Percentiles rank a stretch among this genome's conserved stretches.
Conservation (phyloP, 1,140 invertebrate genomes). For the Hyles euphorbiae region DNA sequence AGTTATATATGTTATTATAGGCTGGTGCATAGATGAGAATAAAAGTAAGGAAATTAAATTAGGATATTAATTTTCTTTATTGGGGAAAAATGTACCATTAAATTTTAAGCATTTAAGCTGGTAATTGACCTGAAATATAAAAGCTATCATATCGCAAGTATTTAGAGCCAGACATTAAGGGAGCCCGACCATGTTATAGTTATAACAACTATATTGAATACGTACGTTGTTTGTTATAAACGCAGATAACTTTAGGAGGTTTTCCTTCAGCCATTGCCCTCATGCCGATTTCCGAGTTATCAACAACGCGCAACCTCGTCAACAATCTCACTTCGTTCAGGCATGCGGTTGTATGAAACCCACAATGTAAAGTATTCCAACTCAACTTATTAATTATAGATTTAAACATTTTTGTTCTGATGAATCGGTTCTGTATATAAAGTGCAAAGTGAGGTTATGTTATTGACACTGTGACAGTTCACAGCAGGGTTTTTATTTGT, state of each 20-base stretch:
- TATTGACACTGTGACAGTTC: conserved; percentile 4
- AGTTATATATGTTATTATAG: too few relatives aligned
- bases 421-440: neutral
- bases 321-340: conserved; percentile 82
- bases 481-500: too few relatives aligned
- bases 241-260: conserved; percentile 91
- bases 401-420: conserved; percentile 46
- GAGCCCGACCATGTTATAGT: too few relatives aligned
- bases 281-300: conserved; percentile 96
- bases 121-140: too few relatives aligned
- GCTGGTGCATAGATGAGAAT: too few relatives aligned
- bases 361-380: conserved; percentile 23
- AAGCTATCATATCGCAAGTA: too few relatives aligned
- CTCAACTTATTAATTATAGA: conserved; percentile 39
- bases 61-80: too few relatives aligned
- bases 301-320: conserved; percentile 91
- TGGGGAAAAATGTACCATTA: too few relatives aligned
- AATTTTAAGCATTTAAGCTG: too few relatives aligned
- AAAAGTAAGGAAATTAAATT: too few relatives aligned
- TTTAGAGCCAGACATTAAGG: too few relatives aligned
- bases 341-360: conserved; percentile 77
- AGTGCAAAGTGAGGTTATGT: conserved; percentile 25
- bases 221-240: conserved; percentile 87
- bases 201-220: conserved; percentile 6
- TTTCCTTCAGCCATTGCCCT: conserved; percentile 94